Evolutionary conservation across 2,113 vertebrate species (phyloP).

Genomic region (Tachuris rubrigastra): DNA sequence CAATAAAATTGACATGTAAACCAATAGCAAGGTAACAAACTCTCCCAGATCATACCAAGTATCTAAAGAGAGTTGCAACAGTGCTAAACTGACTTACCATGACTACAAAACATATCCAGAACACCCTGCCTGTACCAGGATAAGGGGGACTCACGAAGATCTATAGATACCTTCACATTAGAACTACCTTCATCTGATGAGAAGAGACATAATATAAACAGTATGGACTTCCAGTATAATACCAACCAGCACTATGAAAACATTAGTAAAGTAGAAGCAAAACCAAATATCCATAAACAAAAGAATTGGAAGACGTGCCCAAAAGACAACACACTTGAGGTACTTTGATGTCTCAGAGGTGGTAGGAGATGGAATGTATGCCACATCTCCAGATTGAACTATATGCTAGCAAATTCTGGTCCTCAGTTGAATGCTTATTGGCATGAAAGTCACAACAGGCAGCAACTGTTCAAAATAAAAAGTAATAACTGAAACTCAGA

Average conservation of each 20-base stretch:
- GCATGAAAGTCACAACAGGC: background rate
- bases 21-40: background rate
- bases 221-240: background rate
- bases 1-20: accelerated
- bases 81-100: background rate
- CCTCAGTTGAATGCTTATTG: background rate
- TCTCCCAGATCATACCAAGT: background rate
- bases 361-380: background rate
- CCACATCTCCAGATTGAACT: background rate
- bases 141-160: background rate
- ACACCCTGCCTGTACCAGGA: background rate
- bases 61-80: background rate
- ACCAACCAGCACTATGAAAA: background rate
- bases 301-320: background rate
- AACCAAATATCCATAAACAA: background rate
- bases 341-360: background rate
- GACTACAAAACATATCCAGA: background rate
- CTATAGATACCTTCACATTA: background rate
- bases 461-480: background rate
- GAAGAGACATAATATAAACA: background rate
- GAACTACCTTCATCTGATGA: background rate
- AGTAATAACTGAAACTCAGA: background rate
- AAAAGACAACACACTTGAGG: background rate
- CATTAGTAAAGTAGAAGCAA: background rate
- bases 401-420: background rate